Evolutionary conservation across 2,113 vertebrate genomes (phyloP).

Genomic region (Mohoua ochrocephala): DNA sequence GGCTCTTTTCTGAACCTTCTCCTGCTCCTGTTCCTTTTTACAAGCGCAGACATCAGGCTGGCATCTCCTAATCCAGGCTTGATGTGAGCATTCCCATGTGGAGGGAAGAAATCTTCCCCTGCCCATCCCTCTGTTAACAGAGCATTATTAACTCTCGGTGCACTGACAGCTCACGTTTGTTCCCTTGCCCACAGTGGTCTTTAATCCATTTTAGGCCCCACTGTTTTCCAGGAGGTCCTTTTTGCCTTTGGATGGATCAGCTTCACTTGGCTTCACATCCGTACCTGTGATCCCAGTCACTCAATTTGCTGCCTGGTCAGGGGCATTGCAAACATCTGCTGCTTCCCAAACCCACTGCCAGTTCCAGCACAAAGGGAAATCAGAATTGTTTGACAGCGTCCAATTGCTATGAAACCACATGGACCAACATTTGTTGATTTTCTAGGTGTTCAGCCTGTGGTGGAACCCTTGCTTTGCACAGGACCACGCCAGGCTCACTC

Average conservation of each 20-base stretch:
- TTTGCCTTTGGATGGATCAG: background rate
- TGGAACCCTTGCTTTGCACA: background rate
- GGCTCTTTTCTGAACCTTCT: background rate
- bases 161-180: background rate
- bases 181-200: background rate
- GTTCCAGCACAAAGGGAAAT: background rate
- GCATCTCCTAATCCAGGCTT: background rate
- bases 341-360: background rate
- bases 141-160: background rate
- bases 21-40: background rate
- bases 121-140: background rate
- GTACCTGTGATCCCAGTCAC: background rate
- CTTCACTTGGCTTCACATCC: background rate
- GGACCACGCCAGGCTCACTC: background rate
- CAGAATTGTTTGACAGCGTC: background rate
- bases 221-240: background rate
- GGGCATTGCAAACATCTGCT: background rate
- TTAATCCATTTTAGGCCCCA: background rate
- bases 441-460: background rate
- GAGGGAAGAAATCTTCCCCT: background rate
- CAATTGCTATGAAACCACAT: background rate
- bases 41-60: background rate
- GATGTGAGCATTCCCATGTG: background rate
- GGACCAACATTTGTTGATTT: background rate
- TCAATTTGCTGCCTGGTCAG: background rate